These are phyloP conservation scores for Dipodomys ordii DNA, from an alignment of 2,113 vertebrate species.

Conservation along the genomic window DNA sequence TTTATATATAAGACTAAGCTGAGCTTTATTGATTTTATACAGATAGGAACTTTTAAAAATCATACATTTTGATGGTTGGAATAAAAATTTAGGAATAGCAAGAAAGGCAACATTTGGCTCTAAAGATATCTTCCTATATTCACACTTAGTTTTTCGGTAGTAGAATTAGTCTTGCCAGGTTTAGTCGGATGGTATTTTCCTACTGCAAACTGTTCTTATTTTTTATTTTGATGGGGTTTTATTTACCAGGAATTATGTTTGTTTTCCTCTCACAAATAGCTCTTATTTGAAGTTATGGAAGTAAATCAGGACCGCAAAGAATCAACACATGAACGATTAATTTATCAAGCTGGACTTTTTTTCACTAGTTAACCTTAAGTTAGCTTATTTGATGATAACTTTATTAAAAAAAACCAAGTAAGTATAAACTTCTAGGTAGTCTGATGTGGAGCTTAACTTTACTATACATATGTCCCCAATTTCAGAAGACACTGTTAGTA, in stretches of 20 bases:
- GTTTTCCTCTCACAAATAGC: slow-evolving; percentile 25
- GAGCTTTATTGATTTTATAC: not conserved
- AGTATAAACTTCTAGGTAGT: not conserved
- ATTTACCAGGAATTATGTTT: slow-evolving; percentile 43
- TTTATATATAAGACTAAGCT: not conserved
- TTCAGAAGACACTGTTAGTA: not conserved
- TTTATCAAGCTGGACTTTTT: not conserved
- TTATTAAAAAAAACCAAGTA: slow-evolving; percentile 6
- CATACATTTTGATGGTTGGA: not conserved
- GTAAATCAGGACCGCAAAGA: slow-evolving; percentile 13
- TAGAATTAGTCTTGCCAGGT: slow-evolving; percentile 38
- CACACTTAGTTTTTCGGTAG: slow-evolving; percentile 37
- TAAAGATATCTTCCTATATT: slow-evolving; percentile 9
- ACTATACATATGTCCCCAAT: not conserved
- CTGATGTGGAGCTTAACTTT: slow-evolving; percentile 16
- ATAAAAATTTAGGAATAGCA: slow-evolving; percentile 30
- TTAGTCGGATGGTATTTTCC: slow-evolving; percentile 26
- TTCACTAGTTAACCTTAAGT: slow-evolving; percentile 26
- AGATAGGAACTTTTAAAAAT: slow-evolving; percentile 2
- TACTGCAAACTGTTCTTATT: not conserved
- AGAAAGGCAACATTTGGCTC: not conserved
- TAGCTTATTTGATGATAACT: not conserved
- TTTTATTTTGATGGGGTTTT: slow-evolving; percentile 24
- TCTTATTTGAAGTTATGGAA: slow-evolving; percentile 37
- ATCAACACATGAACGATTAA: slow-evolving; percentile 25